A percentile compares a stretch with the other conserved stretches of the same genome.
These are phyloP conservation scores for Daphoenositta chrysoptera DNA, from an alignment of 2,113 vertebrate genomes.

Conservation along the genomic window DNA sequence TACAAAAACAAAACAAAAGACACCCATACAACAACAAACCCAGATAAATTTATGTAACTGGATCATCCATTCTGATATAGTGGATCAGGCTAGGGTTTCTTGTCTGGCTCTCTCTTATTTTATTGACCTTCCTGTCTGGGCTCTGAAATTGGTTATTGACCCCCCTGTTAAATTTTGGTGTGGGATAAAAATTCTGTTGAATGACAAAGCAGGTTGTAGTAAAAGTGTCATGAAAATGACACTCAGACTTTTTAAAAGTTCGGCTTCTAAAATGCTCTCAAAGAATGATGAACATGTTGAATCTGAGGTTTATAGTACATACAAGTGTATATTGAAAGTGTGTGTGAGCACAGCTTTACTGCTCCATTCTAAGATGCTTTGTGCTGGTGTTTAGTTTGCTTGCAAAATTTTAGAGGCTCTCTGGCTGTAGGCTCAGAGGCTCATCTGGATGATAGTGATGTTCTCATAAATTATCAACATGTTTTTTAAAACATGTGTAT, in stretches of 20 bases:
- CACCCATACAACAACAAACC: neutral
- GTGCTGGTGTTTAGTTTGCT: neutral
- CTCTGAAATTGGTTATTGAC: neutral
- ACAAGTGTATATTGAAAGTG: neutral
- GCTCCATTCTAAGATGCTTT: neutral
- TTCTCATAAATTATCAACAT: neutral
- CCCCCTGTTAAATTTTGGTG: neutral
- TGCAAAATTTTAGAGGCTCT: neutral
- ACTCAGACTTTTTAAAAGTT: neutral
- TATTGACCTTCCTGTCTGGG: neutral
- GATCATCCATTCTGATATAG: neutral
- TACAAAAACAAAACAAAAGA: neutral
- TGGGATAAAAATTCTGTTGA: neutral
- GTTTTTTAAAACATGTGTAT: neutral
- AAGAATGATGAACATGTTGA: neutral
- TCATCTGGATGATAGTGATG: neutral
- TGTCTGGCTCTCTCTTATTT: neutral
- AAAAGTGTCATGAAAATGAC: neutral
- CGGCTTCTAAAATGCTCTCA: neutral
- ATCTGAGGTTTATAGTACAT: neutral
- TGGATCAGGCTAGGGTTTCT: neutral
- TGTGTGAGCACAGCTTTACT: neutral
- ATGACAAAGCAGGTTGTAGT: neutral
- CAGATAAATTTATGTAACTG: neutral
- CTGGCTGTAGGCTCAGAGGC: neutral